phyloP scores from a whole-genome alignment of 2,113 vertebrate genomes.

The Sylvilagus bachmani region DNA sequence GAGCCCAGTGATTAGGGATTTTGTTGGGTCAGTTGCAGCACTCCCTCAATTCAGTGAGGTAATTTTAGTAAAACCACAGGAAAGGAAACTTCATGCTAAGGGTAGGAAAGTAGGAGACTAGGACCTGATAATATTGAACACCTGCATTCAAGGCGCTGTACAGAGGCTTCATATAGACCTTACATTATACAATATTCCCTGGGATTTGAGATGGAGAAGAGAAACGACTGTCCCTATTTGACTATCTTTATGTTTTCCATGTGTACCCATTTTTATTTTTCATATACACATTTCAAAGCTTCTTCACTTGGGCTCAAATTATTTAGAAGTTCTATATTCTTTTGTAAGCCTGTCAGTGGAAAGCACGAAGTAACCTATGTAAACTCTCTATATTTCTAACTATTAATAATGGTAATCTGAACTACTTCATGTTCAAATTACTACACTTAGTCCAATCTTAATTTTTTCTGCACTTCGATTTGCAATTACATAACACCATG shows the following conservation, averaged over 20 bases:
- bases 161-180: background rate
- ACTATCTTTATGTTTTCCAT: background rate
- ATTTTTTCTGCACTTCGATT: background rate
- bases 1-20: too few species aligned
- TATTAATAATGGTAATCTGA: background rate
- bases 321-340: background rate
- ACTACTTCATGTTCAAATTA: background rate
- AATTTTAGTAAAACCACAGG: too few species aligned
- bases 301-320: background rate
- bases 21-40: too few species aligned
- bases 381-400: constrained; percentile 25
- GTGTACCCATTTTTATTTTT: background rate
- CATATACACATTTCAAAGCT: background rate
- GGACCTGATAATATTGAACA: too few species aligned
- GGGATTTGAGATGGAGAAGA: background rate
- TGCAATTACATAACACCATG: background rate
- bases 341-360: background rate
- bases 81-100: too few species aligned
- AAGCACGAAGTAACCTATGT: background rate
- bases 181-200: background rate
- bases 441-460: background rate
- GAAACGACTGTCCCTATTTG: background rate
- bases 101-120: too few species aligned
- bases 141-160: too few species aligned
- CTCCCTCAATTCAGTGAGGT: too few species aligned